phyloP scores from a whole-genome alignment of 2,888 invertebrate species.

The Augochlorella aurata region DNA sequence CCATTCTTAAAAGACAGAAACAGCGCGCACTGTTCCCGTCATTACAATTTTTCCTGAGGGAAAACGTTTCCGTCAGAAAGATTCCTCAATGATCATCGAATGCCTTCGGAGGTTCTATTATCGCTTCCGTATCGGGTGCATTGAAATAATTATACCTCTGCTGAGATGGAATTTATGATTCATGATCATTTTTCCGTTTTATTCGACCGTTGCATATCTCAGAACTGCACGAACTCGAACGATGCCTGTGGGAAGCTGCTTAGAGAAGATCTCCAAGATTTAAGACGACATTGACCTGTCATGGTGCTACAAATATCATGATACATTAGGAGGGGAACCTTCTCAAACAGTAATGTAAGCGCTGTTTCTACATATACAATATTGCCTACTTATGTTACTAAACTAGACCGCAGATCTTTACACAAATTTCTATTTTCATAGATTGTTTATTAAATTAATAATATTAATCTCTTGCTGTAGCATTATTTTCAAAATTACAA shows the following conservation, averaged over 20 bases:
- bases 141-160: neutral
- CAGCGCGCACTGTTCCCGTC: neutral
- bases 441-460: too few species aligned
- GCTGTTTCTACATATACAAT: too few species aligned
- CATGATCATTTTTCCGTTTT: neutral
- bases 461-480: too few species aligned
- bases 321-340: too few species aligned
- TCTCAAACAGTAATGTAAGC: too few species aligned
- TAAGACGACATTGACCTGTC: too few species aligned
- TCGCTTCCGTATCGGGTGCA: neutral
- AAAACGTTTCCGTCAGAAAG: neutral
- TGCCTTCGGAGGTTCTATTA: neutral
- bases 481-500: too few species aligned
- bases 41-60: neutral
- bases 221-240: neutral
- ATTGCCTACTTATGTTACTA: too few species aligned
- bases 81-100: neutral
- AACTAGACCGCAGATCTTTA: too few species aligned
- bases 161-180: constrained; percentile 7
- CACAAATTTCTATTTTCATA: too few species aligned
- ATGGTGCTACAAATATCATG: too few species aligned
- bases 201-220: neutral
- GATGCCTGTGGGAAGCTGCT: neutral
- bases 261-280: too few species aligned
- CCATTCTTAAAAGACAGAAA: neutral